phyloP scores from a whole-genome alignment of 2,888 invertebrate species.

The Boloria euphrosyne region DNA sequence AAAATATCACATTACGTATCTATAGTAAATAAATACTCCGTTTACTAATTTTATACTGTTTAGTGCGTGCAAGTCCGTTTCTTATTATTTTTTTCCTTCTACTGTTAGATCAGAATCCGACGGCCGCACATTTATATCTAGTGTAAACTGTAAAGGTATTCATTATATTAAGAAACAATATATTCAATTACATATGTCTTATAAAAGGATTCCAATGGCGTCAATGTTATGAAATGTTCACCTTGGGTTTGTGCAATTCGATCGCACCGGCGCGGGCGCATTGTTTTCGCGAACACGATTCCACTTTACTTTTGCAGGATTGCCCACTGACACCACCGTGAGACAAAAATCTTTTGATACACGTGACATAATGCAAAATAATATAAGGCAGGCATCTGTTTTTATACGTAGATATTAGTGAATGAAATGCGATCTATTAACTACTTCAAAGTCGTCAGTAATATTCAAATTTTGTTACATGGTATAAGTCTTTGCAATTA shows the following conservation, averaged over 20 bases:
- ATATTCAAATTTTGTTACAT: too few species aligned
- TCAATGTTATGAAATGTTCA: constrained; percentile 63
- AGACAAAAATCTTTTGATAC: constrained; percentile 38
- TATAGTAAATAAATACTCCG: too few species aligned
- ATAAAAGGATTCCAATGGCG: constrained; percentile 58
- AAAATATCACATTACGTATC: too few species aligned
- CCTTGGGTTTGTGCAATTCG: constrained; percentile 68
- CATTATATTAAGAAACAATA: constrained; percentile 19
- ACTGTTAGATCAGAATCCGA: background rate
- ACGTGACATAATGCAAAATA: constrained; percentile 21
- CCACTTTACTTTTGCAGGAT: constrained; percentile 11
- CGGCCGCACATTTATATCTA: background rate
- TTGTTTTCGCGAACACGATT: constrained; percentile 59
- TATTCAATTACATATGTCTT: constrained; percentile 41
- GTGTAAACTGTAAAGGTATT: background rate
- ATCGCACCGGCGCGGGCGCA: constrained; percentile 62
- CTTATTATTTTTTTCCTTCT: too few species aligned
- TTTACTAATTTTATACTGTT: too few species aligned
- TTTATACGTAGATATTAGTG: constrained; percentile 1
- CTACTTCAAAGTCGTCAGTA: background rate
- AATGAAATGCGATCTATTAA: background rate
- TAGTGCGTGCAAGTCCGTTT: too few species aligned
- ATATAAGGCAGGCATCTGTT: background rate
- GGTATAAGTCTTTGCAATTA: too few species aligned
- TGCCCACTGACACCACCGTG: constrained; percentile 38